These are phyloP conservation scores for Mirounga angustirostris DNA, from an alignment of 2,113 vertebrate species.

Conservation along the genomic window DNA sequence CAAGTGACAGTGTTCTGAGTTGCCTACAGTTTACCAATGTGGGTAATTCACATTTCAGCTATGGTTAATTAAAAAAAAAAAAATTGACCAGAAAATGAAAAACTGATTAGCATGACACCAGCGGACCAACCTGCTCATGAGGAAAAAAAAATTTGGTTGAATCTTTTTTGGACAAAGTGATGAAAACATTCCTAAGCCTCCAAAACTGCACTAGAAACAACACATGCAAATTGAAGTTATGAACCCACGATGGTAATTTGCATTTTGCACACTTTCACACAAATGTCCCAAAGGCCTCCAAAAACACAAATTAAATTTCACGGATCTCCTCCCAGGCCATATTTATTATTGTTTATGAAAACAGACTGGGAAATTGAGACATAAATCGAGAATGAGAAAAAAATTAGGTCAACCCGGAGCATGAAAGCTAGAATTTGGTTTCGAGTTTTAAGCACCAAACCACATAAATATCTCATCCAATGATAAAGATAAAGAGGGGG, in stretches of 20 bases:
- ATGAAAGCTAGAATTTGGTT: neutral
- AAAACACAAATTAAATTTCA: constrained; percentile 75
- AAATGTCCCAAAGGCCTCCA: constrained; percentile 52
- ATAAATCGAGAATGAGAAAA: constrained; percentile 27
- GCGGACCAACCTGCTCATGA: neutral
- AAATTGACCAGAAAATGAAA: constrained; percentile 65
- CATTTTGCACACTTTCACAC: constrained; percentile 70
- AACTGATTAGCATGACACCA: constrained; percentile 46
- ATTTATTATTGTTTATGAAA: constrained; percentile 56
- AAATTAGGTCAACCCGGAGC: neutral
- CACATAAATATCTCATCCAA: neutral
- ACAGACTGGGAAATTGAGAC: constrained; percentile 58
- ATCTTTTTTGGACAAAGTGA: neutral
- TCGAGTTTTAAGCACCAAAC: neutral
- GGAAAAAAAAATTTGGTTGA: constrained; percentile 8
- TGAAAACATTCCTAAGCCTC: constrained; percentile 36
- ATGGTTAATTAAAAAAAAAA: constrained; percentile 44
- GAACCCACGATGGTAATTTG: constrained; percentile 28
- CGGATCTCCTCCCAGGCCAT: constrained; percentile 42
- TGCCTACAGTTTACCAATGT: neutral
- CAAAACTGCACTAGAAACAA: neutral
- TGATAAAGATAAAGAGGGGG: neutral
- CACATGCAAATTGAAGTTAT: constrained; percentile 22
- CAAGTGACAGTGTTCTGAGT: neutral
- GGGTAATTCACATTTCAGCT: constrained; percentile 70